Conservation (phyloP, 2,113 vertebrate species). For the Corydoras maculifer region DNA sequence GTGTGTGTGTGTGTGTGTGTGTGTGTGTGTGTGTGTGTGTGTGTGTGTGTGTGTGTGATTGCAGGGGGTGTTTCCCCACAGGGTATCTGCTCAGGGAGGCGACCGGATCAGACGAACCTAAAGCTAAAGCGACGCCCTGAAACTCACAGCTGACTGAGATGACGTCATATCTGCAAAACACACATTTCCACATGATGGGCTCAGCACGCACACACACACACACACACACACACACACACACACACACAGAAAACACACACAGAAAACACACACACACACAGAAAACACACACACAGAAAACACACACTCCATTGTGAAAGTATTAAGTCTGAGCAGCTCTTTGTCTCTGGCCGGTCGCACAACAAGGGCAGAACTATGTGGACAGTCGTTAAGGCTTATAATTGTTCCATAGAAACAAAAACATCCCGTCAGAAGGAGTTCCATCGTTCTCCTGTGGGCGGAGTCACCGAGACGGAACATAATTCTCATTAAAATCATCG, state of each 20-base stretch:
- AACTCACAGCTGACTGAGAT: conserved; percentile 46
- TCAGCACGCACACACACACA: background rate
- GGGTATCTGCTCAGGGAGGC: conserved; percentile 13
- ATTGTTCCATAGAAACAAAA: too few relatives aligned
- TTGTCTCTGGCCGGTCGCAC: too few relatives aligned
- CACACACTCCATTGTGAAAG: conserved; percentile 6
- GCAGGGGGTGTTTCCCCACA: background rate
- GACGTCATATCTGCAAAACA: conserved; percentile 48
- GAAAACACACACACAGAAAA: background rate
- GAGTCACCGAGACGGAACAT: too few relatives aligned
- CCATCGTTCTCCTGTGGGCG: too few relatives aligned
- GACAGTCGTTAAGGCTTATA: too few relatives aligned
- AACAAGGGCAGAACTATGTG: too few relatives aligned
- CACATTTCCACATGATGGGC: conserved; percentile 23
- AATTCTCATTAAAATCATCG: too few relatives aligned
- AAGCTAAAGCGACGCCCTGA: conserved; percentile 22
- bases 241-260: background rate
- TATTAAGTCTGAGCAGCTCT: background rate
- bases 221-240: background rate
- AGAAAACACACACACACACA: background rate
- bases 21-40: conserved; percentile 1
- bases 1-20: background rate
- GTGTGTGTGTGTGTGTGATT: background rate
- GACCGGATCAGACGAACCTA: conserved; percentile 22
- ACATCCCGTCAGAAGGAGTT: too few relatives aligned